These are phyloP conservation scores for Sclerurus mexicanus DNA, from an alignment of 2,113 vertebrate genomes.

Conservation along the genomic window DNA sequence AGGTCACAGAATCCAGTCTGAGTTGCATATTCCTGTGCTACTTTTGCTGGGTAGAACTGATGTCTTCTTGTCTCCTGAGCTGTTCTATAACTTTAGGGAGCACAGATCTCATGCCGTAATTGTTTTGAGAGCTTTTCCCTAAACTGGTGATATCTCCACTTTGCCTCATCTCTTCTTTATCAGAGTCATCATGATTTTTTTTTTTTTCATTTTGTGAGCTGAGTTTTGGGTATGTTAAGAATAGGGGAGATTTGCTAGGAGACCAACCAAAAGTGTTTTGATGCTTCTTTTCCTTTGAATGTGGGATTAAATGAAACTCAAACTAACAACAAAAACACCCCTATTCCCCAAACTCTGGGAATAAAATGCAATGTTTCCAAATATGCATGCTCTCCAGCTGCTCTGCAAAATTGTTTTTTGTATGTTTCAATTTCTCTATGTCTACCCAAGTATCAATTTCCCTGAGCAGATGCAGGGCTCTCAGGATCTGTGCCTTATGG, in stretches of 20 bases:
- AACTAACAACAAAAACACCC: not conserved
- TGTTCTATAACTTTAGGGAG: not conserved
- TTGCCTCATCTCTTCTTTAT: not conserved
- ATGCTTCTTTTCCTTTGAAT: not conserved
- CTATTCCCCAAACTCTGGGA: not conserved
- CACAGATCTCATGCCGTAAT: not conserved
- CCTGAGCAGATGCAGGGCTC: constrained; percentile 1
- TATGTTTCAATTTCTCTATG: not conserved
- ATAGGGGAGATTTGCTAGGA: not conserved
- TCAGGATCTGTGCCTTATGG: not conserved
- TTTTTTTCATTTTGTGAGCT: not conserved
- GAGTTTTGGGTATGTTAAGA: not conserved
- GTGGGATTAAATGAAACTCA: not conserved
- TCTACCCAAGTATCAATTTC: not conserved
- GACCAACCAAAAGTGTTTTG: not conserved
- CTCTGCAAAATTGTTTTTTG: not conserved
- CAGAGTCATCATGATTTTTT: not conserved
- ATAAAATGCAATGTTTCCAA: not conserved
- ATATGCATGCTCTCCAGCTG: not conserved
- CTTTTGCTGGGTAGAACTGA: not conserved
- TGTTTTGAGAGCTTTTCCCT: not conserved
- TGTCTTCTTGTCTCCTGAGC: not conserved
- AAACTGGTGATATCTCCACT: not conserved
- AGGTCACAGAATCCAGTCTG: not conserved
- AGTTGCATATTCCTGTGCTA: not conserved